These are phyloP conservation scores for Limnephilus auricula DNA, from an alignment of 2,888 invertebrate genomes.

Conservation along the genomic window DNA sequence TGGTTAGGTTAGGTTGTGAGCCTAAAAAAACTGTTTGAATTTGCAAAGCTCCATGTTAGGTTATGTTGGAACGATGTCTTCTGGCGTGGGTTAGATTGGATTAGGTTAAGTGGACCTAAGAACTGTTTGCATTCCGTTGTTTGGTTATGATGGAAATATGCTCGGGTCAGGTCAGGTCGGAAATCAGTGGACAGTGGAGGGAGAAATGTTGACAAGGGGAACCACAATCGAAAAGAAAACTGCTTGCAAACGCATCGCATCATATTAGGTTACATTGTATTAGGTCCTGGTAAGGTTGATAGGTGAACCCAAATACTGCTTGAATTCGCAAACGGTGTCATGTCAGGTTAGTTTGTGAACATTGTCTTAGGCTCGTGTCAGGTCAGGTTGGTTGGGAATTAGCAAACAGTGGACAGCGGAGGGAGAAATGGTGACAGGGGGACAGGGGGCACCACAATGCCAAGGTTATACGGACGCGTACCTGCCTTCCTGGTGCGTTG, in stretches of 20 bases:
- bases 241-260: neutral
- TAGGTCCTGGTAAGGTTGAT: neutral
- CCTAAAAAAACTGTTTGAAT: neutral
- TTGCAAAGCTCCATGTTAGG: neutral
- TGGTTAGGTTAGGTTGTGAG: neutral
- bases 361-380: neutral
- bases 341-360: neutral
- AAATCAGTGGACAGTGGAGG: no score
- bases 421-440: conserved; percentile 40
- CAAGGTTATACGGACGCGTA: conserved; percentile 68
- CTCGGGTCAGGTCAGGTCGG: neutral
- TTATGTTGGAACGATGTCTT: neutral
- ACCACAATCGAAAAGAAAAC: neutral
- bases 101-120: neutral
- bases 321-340: neutral
- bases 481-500: conserved; percentile 79
- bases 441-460: conserved; percentile 56
- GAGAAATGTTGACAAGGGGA: neutral
- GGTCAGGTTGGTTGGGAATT: neutral
- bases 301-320: neutral
- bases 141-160: neutral
- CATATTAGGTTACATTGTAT: neutral
- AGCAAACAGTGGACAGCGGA: neutral
- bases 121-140: neutral
- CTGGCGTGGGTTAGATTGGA: neutral